phyloP scores from a whole-genome alignment of 2,888 invertebrate species.

The Cyrtodaria siliqua region DNA sequence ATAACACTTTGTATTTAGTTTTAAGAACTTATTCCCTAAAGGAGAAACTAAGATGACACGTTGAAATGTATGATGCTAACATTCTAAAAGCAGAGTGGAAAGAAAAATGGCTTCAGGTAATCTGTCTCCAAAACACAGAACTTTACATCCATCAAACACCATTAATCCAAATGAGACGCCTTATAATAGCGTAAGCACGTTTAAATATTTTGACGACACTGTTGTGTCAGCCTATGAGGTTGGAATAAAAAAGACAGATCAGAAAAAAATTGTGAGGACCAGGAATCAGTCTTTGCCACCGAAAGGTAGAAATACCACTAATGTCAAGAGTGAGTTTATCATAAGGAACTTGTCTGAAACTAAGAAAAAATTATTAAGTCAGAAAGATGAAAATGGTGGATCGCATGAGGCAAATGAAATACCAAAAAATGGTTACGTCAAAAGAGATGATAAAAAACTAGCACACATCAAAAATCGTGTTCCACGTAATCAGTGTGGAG shows the following conservation, averaged over 20 bases:
- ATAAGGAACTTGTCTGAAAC: too few species aligned
- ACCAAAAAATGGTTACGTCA: background rate
- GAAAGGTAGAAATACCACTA: too few species aligned
- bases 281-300: too few species aligned
- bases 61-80: too few species aligned
- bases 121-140: slow-evolving; percentile 29
- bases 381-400: background rate
- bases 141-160: background rate
- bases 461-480: background rate
- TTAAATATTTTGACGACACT: slow-evolving; percentile 50
- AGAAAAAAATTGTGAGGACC: too few species aligned
- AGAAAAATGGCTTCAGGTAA: slow-evolving; percentile 38
- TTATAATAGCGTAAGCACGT: slow-evolving; percentile 45
- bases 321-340: background rate
- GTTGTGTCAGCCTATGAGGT: slow-evolving; percentile 55
- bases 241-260: background rate
- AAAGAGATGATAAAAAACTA: background rate
- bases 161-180: slow-evolving; percentile 26
- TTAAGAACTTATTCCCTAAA: too few species aligned
- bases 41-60: too few species aligned
- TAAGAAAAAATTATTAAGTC: too few species aligned
- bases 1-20: too few species aligned
- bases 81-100: slow-evolving; percentile 8
- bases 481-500: too few species aligned
- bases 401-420: background rate